These are phyloP conservation scores for Ctenosaura bakeri DNA, from an alignment of 2,797 vertebrate genomes.

Conservation along the genomic window DNA sequence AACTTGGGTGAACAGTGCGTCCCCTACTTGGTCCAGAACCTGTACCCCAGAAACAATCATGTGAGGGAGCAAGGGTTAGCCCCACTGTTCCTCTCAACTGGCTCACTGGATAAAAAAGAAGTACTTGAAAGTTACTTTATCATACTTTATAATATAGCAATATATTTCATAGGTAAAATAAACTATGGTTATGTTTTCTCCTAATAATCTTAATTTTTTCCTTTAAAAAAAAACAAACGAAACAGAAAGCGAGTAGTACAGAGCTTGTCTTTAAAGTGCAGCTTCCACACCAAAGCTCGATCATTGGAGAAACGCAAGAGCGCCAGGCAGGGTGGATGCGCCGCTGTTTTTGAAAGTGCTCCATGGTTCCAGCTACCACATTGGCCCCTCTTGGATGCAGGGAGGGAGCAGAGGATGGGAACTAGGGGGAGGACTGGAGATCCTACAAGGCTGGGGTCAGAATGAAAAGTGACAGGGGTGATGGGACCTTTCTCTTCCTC, in stretches of 20 bases:
- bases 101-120: conserved; percentile 72
- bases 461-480: background rate
- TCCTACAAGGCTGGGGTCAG: background rate
- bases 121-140: conserved; percentile 78
- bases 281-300: conserved; percentile 66
- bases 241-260: conserved; percentile 78
- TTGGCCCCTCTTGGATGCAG: background rate
- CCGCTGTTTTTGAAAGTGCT: background rate
- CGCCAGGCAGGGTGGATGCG: background rate
- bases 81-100: conserved; percentile 41
- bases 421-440: no score
- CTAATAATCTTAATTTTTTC: conserved; percentile 65
- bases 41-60: conserved; percentile 80
- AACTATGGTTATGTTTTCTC: conserved; percentile 80
- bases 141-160: conserved; percentile 81
- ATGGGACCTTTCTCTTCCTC: no score
- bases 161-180: conserved; percentile 85
- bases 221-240: conserved; percentile 68
- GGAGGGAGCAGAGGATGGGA: background rate
- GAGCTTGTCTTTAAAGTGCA: conserved; percentile 72
- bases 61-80: conserved; percentile 52
- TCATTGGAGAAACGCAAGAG: conserved; percentile 52
- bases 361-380: no score
- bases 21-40: conserved; percentile 9
- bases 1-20: no score